These are phyloP conservation scores for Kryptolebias marmoratus DNA, from an alignment of 2,113 vertebrate genomes.

Conservation along the genomic window DNA sequence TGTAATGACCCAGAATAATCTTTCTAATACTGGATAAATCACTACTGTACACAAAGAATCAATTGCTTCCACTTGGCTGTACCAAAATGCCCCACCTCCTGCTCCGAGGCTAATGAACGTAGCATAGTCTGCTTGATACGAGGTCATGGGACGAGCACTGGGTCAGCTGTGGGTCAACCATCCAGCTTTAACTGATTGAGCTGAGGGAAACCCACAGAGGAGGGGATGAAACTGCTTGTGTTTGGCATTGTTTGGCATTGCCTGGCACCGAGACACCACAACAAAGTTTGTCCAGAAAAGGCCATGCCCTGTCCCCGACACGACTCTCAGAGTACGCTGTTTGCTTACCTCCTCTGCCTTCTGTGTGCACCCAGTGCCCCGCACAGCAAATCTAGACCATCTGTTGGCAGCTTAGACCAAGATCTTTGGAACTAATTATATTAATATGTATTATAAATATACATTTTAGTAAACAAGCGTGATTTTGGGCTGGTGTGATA, in stretches of 20 bases:
- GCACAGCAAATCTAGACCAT: neutral
- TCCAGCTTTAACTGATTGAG: slow-evolving; percentile 58
- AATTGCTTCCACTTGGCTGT: slow-evolving; percentile 41
- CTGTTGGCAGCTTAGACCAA: slow-evolving; percentile 17
- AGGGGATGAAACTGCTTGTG: slow-evolving; percentile 53
- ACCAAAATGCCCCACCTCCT: slow-evolving; percentile 23
- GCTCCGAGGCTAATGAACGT: slow-evolving; percentile 50
- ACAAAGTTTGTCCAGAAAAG: slow-evolving; percentile 24
- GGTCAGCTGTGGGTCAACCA: slow-evolving; percentile 60
- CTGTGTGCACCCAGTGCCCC: neutral
- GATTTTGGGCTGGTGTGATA: slow-evolving; percentile 20
- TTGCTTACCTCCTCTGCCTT: neutral
- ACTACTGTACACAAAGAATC: slow-evolving; percentile 30
- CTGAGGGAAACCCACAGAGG: slow-evolving; percentile 40
- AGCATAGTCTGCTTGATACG: slow-evolving; percentile 41
- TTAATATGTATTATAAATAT: neutral
- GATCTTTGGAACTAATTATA: neutral
- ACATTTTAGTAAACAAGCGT: neutral
- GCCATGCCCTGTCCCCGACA: slow-evolving; percentile 18
- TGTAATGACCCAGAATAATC: slow-evolving; percentile 20
- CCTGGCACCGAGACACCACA: slow-evolving; percentile 33
- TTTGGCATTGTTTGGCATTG: slow-evolving; percentile 36
- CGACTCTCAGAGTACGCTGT: slow-evolving; percentile 11
- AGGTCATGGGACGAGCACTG: slow-evolving; percentile 36
- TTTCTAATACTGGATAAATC: slow-evolving; percentile 28